Percentiles rank a stretch among this genome's conserved stretches.
phyloP scores from a whole-genome alignment of 92 coral and sea anemone genomes.

The Nematostella vectensis region DNA sequence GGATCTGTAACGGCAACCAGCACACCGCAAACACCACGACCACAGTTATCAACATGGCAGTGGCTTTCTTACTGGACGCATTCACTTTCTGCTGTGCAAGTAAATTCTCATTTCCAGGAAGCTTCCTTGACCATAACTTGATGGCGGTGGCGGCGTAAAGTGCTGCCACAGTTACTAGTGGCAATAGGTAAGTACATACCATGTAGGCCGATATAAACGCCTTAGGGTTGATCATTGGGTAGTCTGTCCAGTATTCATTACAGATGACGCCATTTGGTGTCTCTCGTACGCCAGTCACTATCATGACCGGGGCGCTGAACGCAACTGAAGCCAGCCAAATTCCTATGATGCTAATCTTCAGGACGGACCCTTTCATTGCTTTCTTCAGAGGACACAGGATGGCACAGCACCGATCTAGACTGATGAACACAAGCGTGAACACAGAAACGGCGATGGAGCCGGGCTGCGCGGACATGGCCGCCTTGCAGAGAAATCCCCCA shows the following conservation, averaged over 20 bases:
- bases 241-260: conserved; percentile 8
- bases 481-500: conserved; percentile 48
- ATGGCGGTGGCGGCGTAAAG: conserved; percentile 46
- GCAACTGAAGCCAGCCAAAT: conserved; percentile 43
- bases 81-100: conserved; percentile 66
- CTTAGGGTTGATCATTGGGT: not conserved
- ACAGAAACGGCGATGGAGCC: conserved; percentile 61
- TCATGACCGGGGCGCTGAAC: conserved; percentile 41
- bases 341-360: conserved; percentile 38
- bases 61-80: conserved; percentile 67
- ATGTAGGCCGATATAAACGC: conserved; percentile 24
- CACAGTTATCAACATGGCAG: conserved; percentile 66
- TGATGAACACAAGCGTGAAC: conserved; percentile 50
- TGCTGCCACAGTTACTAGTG: conserved; percentile 48
- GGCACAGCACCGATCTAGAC: conserved; percentile 61
- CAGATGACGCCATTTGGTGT: conserved; percentile 18
- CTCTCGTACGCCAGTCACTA: conserved; percentile 11
- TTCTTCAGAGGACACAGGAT: conserved; percentile 53
- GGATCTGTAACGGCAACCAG: conserved; percentile 72
- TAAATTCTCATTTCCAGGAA: conserved; percentile 66
- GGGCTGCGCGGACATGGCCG: conserved; percentile 38
- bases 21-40: conserved; percentile 75
- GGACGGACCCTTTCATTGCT: conserved; percentile 34
- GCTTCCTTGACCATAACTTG: conserved; percentile 51
- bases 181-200: conserved; percentile 39